Evolutionary conservation across 2,888 invertebrate genomes (phyloP), one percentile per base, ranked within the genome.

Genomic region (Nyleta sp.): DNA sequence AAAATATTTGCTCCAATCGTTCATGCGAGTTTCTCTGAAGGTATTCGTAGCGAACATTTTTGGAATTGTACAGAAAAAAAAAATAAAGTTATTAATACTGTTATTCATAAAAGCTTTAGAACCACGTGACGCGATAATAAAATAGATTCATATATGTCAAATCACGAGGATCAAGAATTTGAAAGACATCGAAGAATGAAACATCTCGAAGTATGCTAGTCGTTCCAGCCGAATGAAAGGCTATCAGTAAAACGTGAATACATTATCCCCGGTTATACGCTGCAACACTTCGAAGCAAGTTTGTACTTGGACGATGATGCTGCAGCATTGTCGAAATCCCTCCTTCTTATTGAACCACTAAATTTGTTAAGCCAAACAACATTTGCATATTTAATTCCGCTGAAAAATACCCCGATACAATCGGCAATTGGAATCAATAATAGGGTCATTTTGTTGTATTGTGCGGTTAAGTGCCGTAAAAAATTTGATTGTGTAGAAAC

Each of bases 201-300:
- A 8, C 40, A 13, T 40, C 17, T 15, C 8, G 5, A 40, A 15
- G 17, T 40, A 75, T 68, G 86, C 84, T 85, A 83, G 85, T 84
- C 86, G 86, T 86, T 86, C 86, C 83, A 75, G 79, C 77, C 70
- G 84, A 82, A 85, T 84, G 83, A 85, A 86, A 85, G 86, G 84
- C 86, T 86, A 85, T 86, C 82, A 73, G 80, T 79, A 80, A 82
- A 84, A 85, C 83, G 81, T 83, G 86, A 87, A 87, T 87, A 86
- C 80, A 87, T 87, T 87, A 87, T 83, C 79, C 75, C 74, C 52
- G 71, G 62, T 82, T 82, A 68, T 72, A 79, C 75, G 74, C 80
- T 80, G 77, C 78, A 80, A 68, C 67, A 77, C 75, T 71, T 75
- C 72, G 40, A 75, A 80, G 68, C 73, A 38, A 70, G 67, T 40